These are phyloP conservation scores for Ridgeia piscesae DNA, from an alignment of 1,140 invertebrate species.

Conservation along the genomic window DNA sequence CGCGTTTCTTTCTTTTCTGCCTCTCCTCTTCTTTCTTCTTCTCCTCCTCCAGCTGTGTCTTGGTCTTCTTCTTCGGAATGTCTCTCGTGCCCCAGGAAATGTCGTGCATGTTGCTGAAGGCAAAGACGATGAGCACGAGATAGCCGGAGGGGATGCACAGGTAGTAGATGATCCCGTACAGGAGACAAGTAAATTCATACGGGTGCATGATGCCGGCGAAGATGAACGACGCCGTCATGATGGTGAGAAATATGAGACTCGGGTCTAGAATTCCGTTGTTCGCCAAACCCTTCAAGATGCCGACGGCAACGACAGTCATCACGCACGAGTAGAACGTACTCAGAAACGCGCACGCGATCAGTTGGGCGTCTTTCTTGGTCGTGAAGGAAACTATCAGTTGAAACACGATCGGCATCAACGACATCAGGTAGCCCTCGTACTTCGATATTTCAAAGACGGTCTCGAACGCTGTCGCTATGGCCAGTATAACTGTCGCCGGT, in stretches of 20 bases:
- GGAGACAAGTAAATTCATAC: conserved; percentile 74
- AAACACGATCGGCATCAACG: conserved; percentile 59
- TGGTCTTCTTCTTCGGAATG: conserved; percentile 47
- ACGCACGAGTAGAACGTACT: conserved; percentile 53
- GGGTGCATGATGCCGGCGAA: conserved; percentile 81
- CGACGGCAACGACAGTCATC: conserved; percentile 54
- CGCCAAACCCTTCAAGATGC: conserved; percentile 45
- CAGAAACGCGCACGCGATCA: conserved; percentile 48
- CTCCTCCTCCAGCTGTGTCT: conserved; percentile 39
- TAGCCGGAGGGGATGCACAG: conserved; percentile 93
- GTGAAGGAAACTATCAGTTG: conserved; percentile 61
- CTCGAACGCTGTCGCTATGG: conserved; percentile 64
- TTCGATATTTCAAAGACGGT: conserved; percentile 62
- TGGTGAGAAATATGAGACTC: conserved; percentile 48
- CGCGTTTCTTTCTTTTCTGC: conserved; percentile 34
- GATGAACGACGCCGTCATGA: conserved; percentile 60
- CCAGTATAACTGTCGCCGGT: conserved; percentile 68
- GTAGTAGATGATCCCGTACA: conserved; percentile 83
- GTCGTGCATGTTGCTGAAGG: conserved; percentile 86
- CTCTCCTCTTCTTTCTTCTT: conserved; percentile 31
- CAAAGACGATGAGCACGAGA: conserved; percentile 86
- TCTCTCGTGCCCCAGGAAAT: conserved; percentile 91
- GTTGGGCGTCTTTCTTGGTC: conserved; percentile 59
- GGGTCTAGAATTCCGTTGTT: conserved; percentile 47
- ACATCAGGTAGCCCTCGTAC: conserved; percentile 56